phyloP scores from a whole-genome alignment of 2,888 invertebrate species.

The Syritta pipiens region DNA sequence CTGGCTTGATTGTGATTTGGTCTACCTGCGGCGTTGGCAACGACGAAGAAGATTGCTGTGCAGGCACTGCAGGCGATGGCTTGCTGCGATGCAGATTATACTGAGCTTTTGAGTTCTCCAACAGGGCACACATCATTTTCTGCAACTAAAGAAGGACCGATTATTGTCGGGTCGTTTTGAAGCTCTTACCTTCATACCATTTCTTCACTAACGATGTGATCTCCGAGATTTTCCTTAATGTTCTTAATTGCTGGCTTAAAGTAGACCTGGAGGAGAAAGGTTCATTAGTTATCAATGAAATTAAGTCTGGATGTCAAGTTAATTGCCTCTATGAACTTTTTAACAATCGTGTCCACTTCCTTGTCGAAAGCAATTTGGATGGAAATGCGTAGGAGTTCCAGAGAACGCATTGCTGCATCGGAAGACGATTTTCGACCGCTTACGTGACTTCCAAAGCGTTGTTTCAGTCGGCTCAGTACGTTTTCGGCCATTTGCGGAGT shows the following conservation, averaged over 20 bases:
- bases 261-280: slow-evolving; percentile 79
- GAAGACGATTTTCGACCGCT: slow-evolving; percentile 73
- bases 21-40: slow-evolving; percentile 48
- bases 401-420: slow-evolving; percentile 79
- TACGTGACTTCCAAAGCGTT: slow-evolving; percentile 74
- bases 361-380: slow-evolving; percentile 83
- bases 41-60: not conserved
- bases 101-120: slow-evolving; percentile 78
- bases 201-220: slow-evolving; percentile 81
- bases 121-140: slow-evolving; percentile 78
- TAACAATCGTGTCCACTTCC: slow-evolving; percentile 82
- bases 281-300: not conserved
- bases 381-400: slow-evolving; percentile 83
- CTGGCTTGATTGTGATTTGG: slow-evolving; percentile 40
- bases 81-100: slow-evolving; percentile 75
- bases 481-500: slow-evolving; percentile 78
- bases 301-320: too few relatives aligned
- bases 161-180: too few relatives aligned
- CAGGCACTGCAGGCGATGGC: not conserved
- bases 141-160: slow-evolving; percentile 75
- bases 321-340: slow-evolving; percentile 83
- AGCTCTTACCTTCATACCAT: slow-evolving; percentile 79
- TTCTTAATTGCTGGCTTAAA: slow-evolving; percentile 84
- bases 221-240: slow-evolving; percentile 82
- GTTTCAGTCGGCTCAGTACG: slow-evolving; percentile 75